Percentiles rank a stretch among this genome's conserved stretches.
These are phyloP conservation scores for Rafetus swinhoei DNA, from an alignment of 2,113 vertebrate genomes.

Conservation along the genomic window DNA sequence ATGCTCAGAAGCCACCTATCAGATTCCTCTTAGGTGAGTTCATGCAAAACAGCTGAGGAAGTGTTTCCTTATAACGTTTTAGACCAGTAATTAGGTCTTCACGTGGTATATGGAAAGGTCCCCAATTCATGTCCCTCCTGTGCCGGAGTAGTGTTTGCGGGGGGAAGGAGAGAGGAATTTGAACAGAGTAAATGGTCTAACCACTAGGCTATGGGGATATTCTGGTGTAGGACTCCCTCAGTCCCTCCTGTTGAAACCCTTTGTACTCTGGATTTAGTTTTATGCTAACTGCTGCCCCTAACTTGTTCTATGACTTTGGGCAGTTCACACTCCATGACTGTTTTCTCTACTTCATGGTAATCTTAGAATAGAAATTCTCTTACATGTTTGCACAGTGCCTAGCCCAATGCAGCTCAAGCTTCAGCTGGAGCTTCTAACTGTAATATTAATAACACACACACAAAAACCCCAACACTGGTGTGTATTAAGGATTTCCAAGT, in stretches of 20 bases:
- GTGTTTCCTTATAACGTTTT: background rate
- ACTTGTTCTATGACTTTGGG: background rate
- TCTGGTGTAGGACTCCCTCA: background rate
- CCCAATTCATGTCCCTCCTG: background rate
- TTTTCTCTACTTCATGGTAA: background rate
- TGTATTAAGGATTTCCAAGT: background rate
- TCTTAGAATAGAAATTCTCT: background rate
- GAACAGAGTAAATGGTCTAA: background rate
- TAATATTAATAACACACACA: background rate
- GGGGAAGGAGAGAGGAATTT: background rate
- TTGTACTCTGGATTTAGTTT: background rate
- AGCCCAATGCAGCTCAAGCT: background rate
- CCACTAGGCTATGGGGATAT: background rate
- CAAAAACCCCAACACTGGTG: background rate
- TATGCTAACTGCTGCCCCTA: background rate
- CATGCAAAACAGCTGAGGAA: background rate
- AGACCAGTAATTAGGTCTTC: background rate
- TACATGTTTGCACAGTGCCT: background rate
- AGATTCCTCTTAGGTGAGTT: background rate
- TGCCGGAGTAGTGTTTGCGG: background rate
- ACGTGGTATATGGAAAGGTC: background rate
- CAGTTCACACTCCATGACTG: background rate
- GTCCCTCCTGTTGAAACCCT: background rate
- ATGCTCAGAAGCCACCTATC: background rate
- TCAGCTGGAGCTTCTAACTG: background rate